Percentiles rank a stretch among this genome's conserved stretches.
Conservation (phyloP, 2,888 invertebrate species). For the Embidobia sp. region DNA sequence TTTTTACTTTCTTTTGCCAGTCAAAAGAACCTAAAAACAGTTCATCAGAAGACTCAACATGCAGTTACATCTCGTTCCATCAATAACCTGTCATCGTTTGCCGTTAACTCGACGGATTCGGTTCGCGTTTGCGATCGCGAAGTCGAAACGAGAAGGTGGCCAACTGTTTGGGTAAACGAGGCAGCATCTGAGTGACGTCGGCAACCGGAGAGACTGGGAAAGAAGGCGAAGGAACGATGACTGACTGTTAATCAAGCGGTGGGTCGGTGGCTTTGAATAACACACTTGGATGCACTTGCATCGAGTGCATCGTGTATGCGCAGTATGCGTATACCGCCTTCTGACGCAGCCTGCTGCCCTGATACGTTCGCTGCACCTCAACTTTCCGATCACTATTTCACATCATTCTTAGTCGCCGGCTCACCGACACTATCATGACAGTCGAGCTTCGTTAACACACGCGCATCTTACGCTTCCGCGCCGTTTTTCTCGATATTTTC, state of each 20-base stretch:
- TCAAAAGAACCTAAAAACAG: no score
- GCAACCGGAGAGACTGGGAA: not conserved
- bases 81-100: no score
- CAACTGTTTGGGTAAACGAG: not conserved
- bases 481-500: slow-evolving; percentile 15
- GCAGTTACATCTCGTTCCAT: no score
- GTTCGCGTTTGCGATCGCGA: no score
- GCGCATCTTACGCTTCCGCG: slow-evolving; percentile 17
- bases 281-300: slow-evolving; percentile 60
- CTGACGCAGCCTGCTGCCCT: slow-evolving; percentile 47
- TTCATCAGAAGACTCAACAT: no score
- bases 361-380: slow-evolving; percentile 61
- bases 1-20: no score
- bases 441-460: no score
- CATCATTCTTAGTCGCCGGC: slow-evolving; percentile 17
- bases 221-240: slow-evolving; percentile 41
- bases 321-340: slow-evolving; percentile 50
- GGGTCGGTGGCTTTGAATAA: slow-evolving; percentile 57
- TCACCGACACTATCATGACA: slow-evolving; percentile 36
- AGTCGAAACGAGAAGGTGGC: no score
- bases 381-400: slow-evolving; percentile 50
- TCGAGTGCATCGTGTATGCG: slow-evolving; percentile 58
- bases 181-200: not conserved
- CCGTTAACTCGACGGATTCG: no score
- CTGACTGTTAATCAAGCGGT: slow-evolving; percentile 46